A percentile compares a stretch with the other conserved stretches of the same genome.
Evolutionary conservation across 2,797 vertebrate species (phyloP).

Genomic region (Artibeus jamaicensis): DNA sequence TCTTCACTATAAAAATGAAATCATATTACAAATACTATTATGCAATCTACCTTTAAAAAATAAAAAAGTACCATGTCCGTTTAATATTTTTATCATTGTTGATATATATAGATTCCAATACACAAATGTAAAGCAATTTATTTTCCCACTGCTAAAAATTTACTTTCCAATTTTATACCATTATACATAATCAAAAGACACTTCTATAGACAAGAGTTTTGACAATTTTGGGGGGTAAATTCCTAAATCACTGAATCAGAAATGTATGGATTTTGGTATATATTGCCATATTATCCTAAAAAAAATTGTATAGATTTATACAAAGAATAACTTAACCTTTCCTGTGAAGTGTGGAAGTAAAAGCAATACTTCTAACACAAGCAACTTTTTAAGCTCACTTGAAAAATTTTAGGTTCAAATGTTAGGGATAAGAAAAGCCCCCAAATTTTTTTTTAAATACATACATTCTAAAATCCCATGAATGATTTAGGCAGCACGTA

Average conservation of each 20-base stretch:
- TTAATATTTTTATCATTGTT: not conserved
- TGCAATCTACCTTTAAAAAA: not conserved
- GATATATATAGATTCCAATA: not conserved
- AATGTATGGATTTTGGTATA: not conserved
- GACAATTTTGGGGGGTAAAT: constrained; percentile 12
- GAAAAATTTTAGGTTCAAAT: constrained; percentile 36
- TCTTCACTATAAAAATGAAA: constrained; percentile 32
- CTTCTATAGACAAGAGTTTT: not conserved
- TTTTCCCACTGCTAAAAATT: constrained; percentile 37
- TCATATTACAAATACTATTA: not conserved
- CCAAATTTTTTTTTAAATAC: not conserved
- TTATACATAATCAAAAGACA: not conserved
- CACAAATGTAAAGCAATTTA: not conserved
- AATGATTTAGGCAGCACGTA: not conserved
- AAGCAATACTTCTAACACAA: constrained; percentile 27
- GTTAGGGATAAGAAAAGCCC: not conserved
- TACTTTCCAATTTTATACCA: not conserved
- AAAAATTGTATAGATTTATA: constrained; percentile 9
- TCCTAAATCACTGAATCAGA: not conserved
- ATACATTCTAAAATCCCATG: not conserved
- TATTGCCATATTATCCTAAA: not conserved
- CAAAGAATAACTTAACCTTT: not conserved
- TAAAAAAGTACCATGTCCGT: not conserved
- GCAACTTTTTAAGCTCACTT: constrained; percentile 33
- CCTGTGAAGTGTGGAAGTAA: not conserved